A percentile compares a stretch with the other conserved stretches of the same genome.
Evolutionary conservation across 2,888 invertebrate genomes (phyloP).

Genomic region (Nipponacmea schrenckii): DNA sequence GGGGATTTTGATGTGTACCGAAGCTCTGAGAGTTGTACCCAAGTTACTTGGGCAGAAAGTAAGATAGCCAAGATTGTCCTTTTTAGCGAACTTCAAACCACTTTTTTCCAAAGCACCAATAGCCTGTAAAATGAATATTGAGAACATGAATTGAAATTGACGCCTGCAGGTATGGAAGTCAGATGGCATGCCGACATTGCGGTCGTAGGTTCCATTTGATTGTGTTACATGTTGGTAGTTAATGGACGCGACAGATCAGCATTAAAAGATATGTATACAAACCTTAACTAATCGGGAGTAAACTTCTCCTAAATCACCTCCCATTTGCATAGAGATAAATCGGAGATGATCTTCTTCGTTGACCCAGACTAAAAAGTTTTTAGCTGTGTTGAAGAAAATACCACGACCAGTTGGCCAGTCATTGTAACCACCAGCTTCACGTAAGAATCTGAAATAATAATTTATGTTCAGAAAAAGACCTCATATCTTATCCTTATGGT

Average conservation of each 20-base stretch:
- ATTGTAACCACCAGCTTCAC: constrained; percentile 74
- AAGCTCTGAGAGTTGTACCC: constrained; percentile 93
- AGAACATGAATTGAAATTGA: background rate
- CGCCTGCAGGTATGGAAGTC: no score
- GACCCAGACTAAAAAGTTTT: constrained; percentile 87
- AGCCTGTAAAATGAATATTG: constrained; percentile 70
- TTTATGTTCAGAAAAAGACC: background rate
- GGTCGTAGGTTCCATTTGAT: no score
- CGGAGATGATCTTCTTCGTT: constrained; percentile 92
- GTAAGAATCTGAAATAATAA: constrained; percentile 43
- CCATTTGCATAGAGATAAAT: constrained; percentile 79
- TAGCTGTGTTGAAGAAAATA: constrained; percentile 83
- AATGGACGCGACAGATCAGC: no score
- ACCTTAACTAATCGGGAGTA: constrained; percentile 59
- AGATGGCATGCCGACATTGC: no score
- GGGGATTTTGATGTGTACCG: constrained; percentile 90
- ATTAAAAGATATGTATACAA: constrained; percentile 14
- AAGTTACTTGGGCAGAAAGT: constrained; percentile 87
- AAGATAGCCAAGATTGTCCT: constrained; percentile 82
- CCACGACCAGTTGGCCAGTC: constrained; percentile 92
- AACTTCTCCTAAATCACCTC: constrained; percentile 58
- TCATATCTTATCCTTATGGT: no score
- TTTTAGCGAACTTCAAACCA: constrained; percentile 74
- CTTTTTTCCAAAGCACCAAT: constrained; percentile 78
- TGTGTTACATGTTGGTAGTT: no score